A percentile compares a stretch with the other conserved stretches of the same genome.
phyloP scores from a whole-genome alignment of 1,140 invertebrate species.

The Monochamus saltuarius region DNA sequence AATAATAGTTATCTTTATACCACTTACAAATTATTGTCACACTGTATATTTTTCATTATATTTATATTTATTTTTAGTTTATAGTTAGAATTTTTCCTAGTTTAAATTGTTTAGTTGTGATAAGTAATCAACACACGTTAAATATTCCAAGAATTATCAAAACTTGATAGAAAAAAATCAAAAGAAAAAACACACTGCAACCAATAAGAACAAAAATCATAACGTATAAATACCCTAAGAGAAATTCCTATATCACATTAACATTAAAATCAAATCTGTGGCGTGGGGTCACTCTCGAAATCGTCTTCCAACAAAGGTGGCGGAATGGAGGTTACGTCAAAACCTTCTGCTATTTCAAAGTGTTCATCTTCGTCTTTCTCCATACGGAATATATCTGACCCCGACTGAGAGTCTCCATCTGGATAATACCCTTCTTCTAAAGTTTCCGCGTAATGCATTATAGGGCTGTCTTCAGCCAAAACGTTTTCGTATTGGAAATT shows the following conservation, averaged over 20 bases:
- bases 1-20: too few species aligned
- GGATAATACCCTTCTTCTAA: slow-evolving; percentile 63
- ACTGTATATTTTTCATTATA: too few species aligned
- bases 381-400: slow-evolving; percentile 58
- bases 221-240: slow-evolving; percentile 21
- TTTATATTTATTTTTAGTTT: neutral
- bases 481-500: slow-evolving; percentile 48
- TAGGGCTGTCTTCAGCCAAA: slow-evolving; percentile 56
- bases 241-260: slow-evolving; percentile 33
- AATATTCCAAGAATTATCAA: slow-evolving; percentile 32
- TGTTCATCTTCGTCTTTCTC: slow-evolving; percentile 58
- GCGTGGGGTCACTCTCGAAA: slow-evolving; percentile 58
- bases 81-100: neutral
- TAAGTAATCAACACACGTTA: slow-evolving; percentile 20
- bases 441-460: slow-evolving; percentile 39
- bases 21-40: too few species aligned
- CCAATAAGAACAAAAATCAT: slow-evolving; percentile 26
- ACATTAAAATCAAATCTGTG: slow-evolving; percentile 52
- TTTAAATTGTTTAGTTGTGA: too few species aligned
- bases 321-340: slow-evolving; percentile 67
- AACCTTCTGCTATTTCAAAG: slow-evolving; percentile 55
- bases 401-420: slow-evolving; percentile 63
- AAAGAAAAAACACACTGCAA: slow-evolving; percentile 18
- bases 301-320: slow-evolving; percentile 66
- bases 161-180: slow-evolving; percentile 27